phyloP scores from a whole-genome alignment of 2,113 vertebrate genomes.

The Cyanoderma ruficeps region DNA sequence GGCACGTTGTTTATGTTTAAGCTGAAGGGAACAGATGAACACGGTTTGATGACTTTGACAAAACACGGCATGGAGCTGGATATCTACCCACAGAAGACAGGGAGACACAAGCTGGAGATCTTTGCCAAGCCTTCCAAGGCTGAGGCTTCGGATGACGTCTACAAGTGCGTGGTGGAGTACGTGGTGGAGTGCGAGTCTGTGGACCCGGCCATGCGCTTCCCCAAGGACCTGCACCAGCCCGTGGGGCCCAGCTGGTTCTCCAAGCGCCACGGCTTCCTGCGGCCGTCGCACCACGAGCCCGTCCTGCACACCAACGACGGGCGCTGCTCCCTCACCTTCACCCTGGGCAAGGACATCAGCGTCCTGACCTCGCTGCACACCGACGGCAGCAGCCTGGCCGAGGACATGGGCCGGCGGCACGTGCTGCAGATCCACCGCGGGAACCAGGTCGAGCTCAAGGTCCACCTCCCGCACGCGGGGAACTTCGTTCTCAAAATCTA shows the following conservation, averaged over 20 bases:
- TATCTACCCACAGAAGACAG: constrained; percentile 74
- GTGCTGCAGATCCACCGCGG: constrained; percentile 71
- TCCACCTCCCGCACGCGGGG: constrained; percentile 78
- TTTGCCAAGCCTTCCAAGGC: constrained; percentile 72
- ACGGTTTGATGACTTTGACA: constrained; percentile 75
- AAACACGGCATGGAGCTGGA: constrained; percentile 80
- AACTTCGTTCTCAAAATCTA: constrained; percentile 79
- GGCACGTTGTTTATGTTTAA: constrained; percentile 73
- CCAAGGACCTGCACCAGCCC: constrained; percentile 72
- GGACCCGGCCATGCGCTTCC: constrained; percentile 63
- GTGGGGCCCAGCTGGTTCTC: constrained; percentile 83
- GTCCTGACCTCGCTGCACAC: constrained; percentile 70
- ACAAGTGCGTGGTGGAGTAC: constrained; percentile 71
- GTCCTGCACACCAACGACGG: constrained; percentile 78
- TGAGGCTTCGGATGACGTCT: background rate
- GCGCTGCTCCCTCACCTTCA: constrained; percentile 74
- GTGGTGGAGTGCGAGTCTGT: constrained; percentile 71
- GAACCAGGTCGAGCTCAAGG: constrained; percentile 71
- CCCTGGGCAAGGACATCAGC: constrained; percentile 68
- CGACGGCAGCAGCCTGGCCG: background rate
- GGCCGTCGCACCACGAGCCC: constrained; percentile 65
- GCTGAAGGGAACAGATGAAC: constrained; percentile 72
- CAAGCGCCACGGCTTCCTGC: constrained; percentile 75
- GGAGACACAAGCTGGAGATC: constrained; percentile 77
- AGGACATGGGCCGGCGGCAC: constrained; percentile 66